phyloP scores from a whole-genome alignment of 2,113 vertebrate genomes.

The Corythornis vintsioides region DNA sequence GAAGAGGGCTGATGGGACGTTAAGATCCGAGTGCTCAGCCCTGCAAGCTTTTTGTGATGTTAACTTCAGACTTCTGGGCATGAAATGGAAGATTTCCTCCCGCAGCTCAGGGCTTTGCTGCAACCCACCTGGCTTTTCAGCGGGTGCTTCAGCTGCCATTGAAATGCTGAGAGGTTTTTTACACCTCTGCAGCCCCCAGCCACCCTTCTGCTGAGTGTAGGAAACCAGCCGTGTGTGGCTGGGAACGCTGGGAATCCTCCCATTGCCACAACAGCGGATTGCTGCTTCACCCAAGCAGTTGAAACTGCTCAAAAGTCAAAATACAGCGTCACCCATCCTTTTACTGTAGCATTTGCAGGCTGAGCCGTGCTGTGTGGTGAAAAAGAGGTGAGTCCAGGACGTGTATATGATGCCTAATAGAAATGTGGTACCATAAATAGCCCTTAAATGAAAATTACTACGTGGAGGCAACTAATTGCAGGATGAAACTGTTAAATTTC shows the following conservation, averaged over 20 bases:
- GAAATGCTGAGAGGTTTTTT: background rate
- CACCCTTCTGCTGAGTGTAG: background rate
- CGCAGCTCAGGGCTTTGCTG: too few relatives aligned
- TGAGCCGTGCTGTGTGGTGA: background rate
- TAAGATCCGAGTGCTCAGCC: background rate
- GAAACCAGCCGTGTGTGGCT: background rate
- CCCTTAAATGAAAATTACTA: background rate
- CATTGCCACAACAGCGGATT: background rate
- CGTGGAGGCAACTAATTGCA: background rate
- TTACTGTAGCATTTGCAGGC: background rate
- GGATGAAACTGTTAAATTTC: background rate
- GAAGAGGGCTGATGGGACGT: background rate
- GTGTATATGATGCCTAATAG: background rate
- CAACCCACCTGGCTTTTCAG: too few relatives aligned
- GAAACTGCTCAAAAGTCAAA: background rate
- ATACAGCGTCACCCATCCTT: background rate
- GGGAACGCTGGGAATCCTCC: background rate
- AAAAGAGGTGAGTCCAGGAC: background rate
- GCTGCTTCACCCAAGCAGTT: background rate
- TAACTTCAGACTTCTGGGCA: background rate
- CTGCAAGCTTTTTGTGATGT: slow-evolving; percentile 46
- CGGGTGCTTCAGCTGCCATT: too few relatives aligned
- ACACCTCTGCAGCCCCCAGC: background rate
- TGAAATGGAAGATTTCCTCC: slow-evolving; percentile 27
- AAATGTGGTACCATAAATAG: background rate